phyloP scores from a whole-genome alignment of 2,888 invertebrate genomes.

The Rhamphomyia laevipes region DNA sequence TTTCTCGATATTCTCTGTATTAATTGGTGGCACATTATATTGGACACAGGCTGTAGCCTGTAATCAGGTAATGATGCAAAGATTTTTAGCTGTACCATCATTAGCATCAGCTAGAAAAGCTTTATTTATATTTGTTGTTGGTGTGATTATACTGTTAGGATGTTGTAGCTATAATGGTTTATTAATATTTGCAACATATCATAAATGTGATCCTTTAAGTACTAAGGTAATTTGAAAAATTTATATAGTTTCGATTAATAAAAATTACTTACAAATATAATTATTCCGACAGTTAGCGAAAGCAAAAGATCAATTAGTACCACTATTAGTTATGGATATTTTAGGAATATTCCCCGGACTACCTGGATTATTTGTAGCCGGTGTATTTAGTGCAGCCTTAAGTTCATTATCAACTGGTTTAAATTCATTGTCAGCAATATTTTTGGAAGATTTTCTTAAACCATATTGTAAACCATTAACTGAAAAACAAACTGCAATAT shows the following conservation, averaged over 20 bases:
- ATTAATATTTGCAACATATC: constrained; percentile 59
- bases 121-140: constrained; percentile 50
- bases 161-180: constrained; percentile 61
- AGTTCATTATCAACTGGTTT: constrained; percentile 71
- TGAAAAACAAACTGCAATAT: constrained; percentile 41
- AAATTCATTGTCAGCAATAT: constrained; percentile 70
- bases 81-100: constrained; percentile 63
- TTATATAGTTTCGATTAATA: too few species aligned
- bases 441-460: constrained; percentile 65
- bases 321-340: constrained; percentile 77
- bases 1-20: constrained; percentile 63
- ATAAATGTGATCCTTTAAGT: constrained; percentile 65
- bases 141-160: constrained; percentile 45
- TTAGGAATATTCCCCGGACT: constrained; percentile 65
- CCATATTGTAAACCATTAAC: constrained; percentile 47
- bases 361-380: constrained; percentile 79
- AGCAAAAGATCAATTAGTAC: constrained; percentile 69
- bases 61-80: constrained; percentile 76
- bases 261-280: constrained; percentile 7
- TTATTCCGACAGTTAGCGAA: constrained; percentile 45
- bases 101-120: constrained; percentile 55
- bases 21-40: constrained; percentile 61
- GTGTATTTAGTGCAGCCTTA: constrained; percentile 81
- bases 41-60: constrained; percentile 60
- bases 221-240: constrained; percentile 47